Conservation (phyloP, 2,113 vertebrate species). For the Stegastes partitus region DNA sequence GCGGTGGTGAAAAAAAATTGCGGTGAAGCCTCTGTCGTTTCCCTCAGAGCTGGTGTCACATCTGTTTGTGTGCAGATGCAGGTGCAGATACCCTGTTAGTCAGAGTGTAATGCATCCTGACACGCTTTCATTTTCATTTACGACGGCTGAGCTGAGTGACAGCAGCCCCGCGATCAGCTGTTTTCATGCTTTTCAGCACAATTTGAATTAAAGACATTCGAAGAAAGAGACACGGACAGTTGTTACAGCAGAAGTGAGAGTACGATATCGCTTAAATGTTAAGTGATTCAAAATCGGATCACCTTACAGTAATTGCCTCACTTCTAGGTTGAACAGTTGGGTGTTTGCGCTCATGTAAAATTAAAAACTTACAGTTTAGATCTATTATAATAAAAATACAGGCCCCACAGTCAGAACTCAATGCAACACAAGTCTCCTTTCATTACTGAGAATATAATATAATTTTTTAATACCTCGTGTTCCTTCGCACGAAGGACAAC, state of each 20-base stretch:
- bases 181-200: conserved; percentile 54
- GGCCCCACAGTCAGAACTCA: too few species aligned
- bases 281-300: too few species aligned
- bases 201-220: conserved; percentile 33
- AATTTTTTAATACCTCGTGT: too few species aligned
- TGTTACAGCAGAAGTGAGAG: not conserved
- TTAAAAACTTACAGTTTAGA: too few species aligned
- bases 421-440: too few species aligned
- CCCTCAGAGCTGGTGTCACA: conserved; percentile 21
- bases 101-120: conserved; percentile 51
- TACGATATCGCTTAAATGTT: too few species aligned
- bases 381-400: too few species aligned
- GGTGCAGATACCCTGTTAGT: conserved; percentile 59
- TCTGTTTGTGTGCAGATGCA: conserved; percentile 58
- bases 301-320: too few species aligned
- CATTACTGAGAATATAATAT: too few species aligned
- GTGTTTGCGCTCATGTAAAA: too few species aligned
- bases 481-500: too few species aligned
- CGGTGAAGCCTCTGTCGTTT: conserved; percentile 27
- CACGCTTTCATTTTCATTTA: conserved; percentile 61
- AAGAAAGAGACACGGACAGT: not conserved
- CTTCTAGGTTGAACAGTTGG: too few species aligned
- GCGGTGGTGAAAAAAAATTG: not conserved
- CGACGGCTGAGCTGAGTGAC: conserved; percentile 38
- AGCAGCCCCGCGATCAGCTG: conserved; percentile 20